Percentiles rank a stretch among this genome's conserved stretches.
Conservation (phyloP, 2,888 invertebrate genomes). For the Mimas tiliae region DNA sequence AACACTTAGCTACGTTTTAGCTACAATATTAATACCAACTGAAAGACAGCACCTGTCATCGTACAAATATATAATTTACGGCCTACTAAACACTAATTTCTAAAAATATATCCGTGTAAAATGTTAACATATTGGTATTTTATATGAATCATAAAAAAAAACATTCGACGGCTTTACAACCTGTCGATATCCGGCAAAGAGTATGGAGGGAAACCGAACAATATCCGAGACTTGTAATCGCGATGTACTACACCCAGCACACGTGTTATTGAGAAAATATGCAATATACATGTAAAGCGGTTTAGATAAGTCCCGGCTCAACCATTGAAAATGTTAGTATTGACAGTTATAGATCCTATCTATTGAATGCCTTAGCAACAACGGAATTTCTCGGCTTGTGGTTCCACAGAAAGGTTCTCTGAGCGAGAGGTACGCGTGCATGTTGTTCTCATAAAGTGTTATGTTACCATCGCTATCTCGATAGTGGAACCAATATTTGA, state of each 20-base stretch:
- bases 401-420: constrained; percentile 40
- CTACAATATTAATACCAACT: too few species aligned
- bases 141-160: constrained; percentile 47
- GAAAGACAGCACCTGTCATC: neutral
- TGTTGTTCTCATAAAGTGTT: constrained; percentile 59
- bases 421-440: constrained; percentile 39
- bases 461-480: constrained; percentile 65
- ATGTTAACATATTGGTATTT: constrained; percentile 36
- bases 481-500: constrained; percentile 64
- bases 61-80: neutral
- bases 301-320: constrained; percentile 51
- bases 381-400: constrained; percentile 47
- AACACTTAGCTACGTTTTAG: too few species aligned
- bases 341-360: constrained; percentile 51
- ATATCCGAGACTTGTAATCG: constrained; percentile 34
- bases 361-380: constrained; percentile 54
- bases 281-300: constrained; percentile 46
- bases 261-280: constrained; percentile 26
- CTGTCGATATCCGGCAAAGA: constrained; percentile 46
- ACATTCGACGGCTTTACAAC: constrained; percentile 54
- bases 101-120: neutral
- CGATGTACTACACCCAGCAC: constrained; percentile 35
- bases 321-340: constrained; percentile 51
- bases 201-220: constrained; percentile 35
- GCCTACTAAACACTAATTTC: neutral